phyloP scores from a whole-genome alignment of 2,113 vertebrate species.

The Perca fluviatilis region DNA sequence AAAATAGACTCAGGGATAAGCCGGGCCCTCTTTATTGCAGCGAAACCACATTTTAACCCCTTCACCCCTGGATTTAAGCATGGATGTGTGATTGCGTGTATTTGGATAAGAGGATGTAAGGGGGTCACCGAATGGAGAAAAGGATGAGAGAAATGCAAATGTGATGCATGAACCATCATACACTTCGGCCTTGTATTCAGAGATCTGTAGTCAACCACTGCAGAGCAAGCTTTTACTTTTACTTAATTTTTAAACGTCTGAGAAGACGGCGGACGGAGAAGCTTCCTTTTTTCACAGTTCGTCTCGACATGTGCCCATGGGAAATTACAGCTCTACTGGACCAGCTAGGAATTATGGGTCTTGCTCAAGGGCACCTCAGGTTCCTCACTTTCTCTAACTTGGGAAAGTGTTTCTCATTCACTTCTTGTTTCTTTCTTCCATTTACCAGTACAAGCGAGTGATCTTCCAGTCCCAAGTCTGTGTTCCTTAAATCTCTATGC shows the following conservation, averaged over 20 bases:
- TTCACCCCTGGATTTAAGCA: conserved; percentile 65
- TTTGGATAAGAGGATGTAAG: conserved; percentile 47
- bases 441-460: conserved; percentile 20
- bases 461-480: conserved; percentile 22
- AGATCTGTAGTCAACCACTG: neutral
- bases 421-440: conserved; percentile 1
- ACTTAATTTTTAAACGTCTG: neutral
- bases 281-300: neutral
- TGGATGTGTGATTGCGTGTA: conserved; percentile 41
- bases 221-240: neutral
- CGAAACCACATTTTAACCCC: conserved; percentile 78
- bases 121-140: conserved; percentile 7
- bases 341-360: conserved; percentile 16
- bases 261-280: neutral
- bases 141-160: conserved; percentile 21
- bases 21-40: conserved; percentile 79
- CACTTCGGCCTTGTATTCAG: neutral
- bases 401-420: conserved; percentile 22
- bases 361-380: conserved; percentile 1
- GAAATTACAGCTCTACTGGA: neutral
- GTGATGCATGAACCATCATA: neutral
- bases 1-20: conserved; percentile 81
- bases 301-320: neutral
- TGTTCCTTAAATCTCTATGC: conserved; percentile 32
- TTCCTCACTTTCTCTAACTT: neutral